Conservation (phyloP, 2,113 vertebrate species). For the Anseranas semipalmata region DNA sequence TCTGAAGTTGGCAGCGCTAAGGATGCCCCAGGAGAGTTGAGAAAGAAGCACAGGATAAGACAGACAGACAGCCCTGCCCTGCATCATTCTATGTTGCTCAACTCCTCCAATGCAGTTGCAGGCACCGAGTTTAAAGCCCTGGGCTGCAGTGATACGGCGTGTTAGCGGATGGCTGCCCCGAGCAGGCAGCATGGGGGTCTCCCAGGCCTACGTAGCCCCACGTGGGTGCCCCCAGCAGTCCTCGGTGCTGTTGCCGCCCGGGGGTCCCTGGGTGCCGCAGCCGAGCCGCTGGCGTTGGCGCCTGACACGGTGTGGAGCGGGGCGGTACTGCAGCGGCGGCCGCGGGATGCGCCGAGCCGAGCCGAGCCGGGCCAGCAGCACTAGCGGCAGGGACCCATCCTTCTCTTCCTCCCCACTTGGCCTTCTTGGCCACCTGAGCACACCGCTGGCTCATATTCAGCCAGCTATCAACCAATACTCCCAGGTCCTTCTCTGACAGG, state of each 20-base stretch:
- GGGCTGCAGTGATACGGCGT: neutral
- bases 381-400: neutral
- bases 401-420: neutral
- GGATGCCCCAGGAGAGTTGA: neutral
- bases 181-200: neutral
- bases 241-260: neutral
- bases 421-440: too few species aligned
- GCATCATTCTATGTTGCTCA: neutral
- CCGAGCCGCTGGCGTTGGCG: rapidly evolving
- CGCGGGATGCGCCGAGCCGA: rapidly evolving
- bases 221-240: neutral
- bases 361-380: neutral
- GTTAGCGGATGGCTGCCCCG: neutral
- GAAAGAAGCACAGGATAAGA: neutral
- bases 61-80: neutral
- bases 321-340: neutral
- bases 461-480: too few species aligned
- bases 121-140: neutral
- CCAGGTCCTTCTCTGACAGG: too few species aligned
- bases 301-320: neutral
- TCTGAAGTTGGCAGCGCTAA: neutral
- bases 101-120: rapidly evolving
- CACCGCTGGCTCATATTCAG: too few species aligned
- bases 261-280: neutral
- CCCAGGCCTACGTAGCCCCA: neutral